Conservation (phyloP, 2,888 invertebrate species). For the Apamea monoglypha region DNA sequence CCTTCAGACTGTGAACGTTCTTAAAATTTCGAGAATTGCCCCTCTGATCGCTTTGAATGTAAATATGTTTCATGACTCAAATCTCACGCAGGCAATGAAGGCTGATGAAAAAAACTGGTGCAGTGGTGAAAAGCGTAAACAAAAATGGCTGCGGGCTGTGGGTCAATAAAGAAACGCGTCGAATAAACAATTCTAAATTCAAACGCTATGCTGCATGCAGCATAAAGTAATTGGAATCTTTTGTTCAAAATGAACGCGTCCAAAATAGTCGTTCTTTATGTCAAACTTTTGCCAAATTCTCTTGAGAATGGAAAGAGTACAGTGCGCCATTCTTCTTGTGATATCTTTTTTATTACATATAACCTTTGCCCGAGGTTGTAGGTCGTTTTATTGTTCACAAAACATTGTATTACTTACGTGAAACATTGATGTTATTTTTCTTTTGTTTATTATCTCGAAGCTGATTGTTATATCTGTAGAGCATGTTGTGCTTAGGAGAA, state of each 20-base stretch:
- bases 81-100: neutral
- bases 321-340: slow-evolving; percentile 26
- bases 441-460: slow-evolving; percentile 20
- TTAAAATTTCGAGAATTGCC: too few relatives aligned
- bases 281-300: slow-evolving; percentile 39
- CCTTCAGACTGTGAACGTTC: too few relatives aligned
- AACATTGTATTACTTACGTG: slow-evolving; percentile 26
- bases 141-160: neutral
- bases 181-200: slow-evolving; percentile 29
- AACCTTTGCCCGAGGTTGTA: slow-evolving; percentile 19
- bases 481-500: slow-evolving; percentile 8
- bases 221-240: slow-evolving; percentile 24
- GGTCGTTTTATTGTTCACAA: slow-evolving; percentile 39
- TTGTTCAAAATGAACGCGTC: slow-evolving; percentile 12
- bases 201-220: slow-evolving; percentile 22
- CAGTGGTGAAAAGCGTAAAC: slow-evolving; percentile 10
- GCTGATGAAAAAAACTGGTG: neutral
- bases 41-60: too few relatives aligned
- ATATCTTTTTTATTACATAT: slow-evolving; percentile 42
- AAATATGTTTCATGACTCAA: neutral
- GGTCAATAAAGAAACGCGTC: neutral
- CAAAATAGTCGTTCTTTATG: slow-evolving; percentile 27
- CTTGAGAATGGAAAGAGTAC: slow-evolving; percentile 28
- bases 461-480: neutral
- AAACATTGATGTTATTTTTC: slow-evolving; percentile 6